phyloP scores from a whole-genome alignment of 1,140 invertebrate species.

The Aphelenchoides besseyi region DNA sequence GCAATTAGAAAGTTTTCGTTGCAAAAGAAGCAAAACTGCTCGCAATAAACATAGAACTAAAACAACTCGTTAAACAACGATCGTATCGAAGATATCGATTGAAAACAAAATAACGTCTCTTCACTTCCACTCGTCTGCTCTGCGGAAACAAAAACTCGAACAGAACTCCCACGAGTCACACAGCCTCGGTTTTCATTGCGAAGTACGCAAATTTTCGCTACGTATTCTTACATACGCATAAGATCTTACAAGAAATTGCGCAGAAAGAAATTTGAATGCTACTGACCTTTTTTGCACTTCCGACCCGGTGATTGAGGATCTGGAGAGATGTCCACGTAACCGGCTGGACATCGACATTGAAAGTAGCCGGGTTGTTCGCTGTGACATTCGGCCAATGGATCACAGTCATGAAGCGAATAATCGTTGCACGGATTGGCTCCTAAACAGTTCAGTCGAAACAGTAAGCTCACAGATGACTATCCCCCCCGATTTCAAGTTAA shows the following conservation, averaged over 20 bases:
- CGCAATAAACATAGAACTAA: too few relatives aligned
- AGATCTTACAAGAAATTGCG: background rate
- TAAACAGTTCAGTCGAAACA: too few relatives aligned
- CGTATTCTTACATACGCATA: background rate
- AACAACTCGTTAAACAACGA: too few relatives aligned
- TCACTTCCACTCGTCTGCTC: background rate
- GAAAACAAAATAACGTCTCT: too few relatives aligned
- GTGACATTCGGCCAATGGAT: constrained; percentile 56
- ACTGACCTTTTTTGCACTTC: constrained; percentile 59
- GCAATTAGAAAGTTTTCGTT: too few relatives aligned
- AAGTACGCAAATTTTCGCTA: constrained; percentile 1
- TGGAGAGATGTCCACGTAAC: constrained; percentile 50
- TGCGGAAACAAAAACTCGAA: too few relatives aligned
- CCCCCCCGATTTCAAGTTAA: too few relatives aligned
- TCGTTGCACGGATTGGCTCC: constrained; percentile 60
- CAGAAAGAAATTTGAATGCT: background rate
- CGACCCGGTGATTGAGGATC: constrained; percentile 51
- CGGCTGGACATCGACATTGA: constrained; percentile 58
- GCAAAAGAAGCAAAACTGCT: background rate
- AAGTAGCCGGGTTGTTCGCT: constrained; percentile 62
- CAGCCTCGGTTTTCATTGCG: too few relatives aligned
- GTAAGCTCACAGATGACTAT: too few relatives aligned
- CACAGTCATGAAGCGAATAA: constrained; percentile 61
- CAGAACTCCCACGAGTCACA: too few relatives aligned
- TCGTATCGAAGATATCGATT: too few relatives aligned